A percentile compares a stretch with the other conserved stretches of the same genome.
Evolutionary conservation across 2,888 invertebrate genomes (phyloP).

Genomic region (Amphipoea lucens): DNA sequence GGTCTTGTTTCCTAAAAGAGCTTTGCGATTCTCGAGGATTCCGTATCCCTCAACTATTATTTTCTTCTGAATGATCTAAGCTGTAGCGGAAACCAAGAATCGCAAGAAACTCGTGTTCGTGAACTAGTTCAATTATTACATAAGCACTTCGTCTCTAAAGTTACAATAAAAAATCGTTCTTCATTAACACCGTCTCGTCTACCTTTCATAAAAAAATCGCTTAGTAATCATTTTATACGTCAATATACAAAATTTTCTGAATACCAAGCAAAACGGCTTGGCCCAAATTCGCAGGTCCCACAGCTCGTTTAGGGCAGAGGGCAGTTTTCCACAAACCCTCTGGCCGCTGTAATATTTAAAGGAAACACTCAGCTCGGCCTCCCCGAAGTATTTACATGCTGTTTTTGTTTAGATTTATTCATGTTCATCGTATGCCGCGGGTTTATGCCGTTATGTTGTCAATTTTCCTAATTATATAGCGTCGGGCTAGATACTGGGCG

Average conservation of each 20-base stretch:
- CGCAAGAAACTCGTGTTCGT: background rate
- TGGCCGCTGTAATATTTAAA: constrained; percentile 76
- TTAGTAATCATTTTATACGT: constrained; percentile 44
- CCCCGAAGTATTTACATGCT: constrained; percentile 65
- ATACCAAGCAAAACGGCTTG: constrained; percentile 49
- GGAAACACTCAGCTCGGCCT: constrained; percentile 68
- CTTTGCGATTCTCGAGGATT: background rate
- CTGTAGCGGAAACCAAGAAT: background rate
- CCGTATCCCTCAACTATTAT: background rate
- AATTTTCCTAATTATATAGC: constrained; percentile 51
- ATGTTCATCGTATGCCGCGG: constrained; percentile 30
- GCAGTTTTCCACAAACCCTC: constrained; percentile 70
- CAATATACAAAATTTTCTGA: constrained; percentile 49
- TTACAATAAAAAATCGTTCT: constrained; percentile 17
- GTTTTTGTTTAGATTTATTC: constrained; percentile 69
- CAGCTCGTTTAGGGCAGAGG: constrained; percentile 66
- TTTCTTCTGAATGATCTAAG: constrained; percentile 10
- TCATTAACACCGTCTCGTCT: constrained; percentile 7
- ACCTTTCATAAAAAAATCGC: constrained; percentile 36
- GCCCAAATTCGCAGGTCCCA: constrained; percentile 58
- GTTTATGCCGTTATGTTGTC: constrained; percentile 21
- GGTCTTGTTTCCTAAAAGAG: background rate
- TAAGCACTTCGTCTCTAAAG: background rate
- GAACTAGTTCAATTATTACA: background rate
- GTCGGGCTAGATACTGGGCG: constrained; percentile 31